Conservation (phyloP, 2,113 vertebrate genomes). For the Miniopterus natalensis region DNA sequence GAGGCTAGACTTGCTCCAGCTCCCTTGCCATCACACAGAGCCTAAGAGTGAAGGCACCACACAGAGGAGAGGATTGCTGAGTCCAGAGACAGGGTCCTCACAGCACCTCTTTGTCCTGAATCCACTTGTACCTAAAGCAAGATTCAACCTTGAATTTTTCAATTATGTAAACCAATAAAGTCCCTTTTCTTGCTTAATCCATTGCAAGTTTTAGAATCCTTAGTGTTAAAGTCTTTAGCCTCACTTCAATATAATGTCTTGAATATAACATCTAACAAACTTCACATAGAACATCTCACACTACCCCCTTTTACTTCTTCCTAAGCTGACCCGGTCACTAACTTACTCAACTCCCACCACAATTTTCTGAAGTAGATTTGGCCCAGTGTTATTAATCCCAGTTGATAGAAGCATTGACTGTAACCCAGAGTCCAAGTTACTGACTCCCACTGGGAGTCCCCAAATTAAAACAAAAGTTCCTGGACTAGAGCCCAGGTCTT, state of each 20-base stretch:
- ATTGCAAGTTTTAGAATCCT: neutral
- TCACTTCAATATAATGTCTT: neutral
- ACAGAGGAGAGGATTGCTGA: neutral
- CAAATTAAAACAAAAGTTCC: constrained; percentile 51
- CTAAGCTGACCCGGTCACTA: neutral
- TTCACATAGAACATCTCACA: neutral
- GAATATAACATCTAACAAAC: neutral
- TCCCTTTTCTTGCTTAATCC: constrained; percentile 20
- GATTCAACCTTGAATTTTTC: neutral
- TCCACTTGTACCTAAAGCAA: constrained; percentile 33
- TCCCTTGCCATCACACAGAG: neutral
- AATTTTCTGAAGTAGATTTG: constrained; percentile 15
- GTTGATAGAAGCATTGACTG: neutral
- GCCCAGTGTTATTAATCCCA: neutral
- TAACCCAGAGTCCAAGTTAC: neutral
- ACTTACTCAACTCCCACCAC: neutral
- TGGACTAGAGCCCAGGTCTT: neutral
- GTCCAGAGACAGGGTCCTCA: neutral
- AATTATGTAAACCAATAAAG: neutral
- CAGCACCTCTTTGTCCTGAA: neutral
- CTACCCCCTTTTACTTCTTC: neutral
- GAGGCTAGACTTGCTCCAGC: neutral
- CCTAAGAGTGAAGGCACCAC: neutral
- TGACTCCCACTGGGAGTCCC: neutral
- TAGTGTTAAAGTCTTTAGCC: neutral